Conservation (phyloP, 2,113 vertebrate genomes). For the Gallinago paraguaiae region DNA sequence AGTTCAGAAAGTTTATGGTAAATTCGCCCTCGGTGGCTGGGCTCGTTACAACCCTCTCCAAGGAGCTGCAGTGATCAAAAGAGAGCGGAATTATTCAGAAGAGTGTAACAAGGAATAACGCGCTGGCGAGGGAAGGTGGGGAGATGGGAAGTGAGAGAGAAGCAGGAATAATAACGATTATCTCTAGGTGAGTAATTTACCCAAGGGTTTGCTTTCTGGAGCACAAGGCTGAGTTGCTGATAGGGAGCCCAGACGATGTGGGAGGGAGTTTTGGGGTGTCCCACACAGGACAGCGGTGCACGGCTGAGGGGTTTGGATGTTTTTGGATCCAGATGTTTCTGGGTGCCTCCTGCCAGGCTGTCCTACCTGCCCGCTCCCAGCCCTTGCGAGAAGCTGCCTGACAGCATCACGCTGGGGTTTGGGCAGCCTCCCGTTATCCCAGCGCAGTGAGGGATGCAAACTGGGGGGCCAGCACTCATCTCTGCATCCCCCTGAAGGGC, state of each 20-base stretch:
- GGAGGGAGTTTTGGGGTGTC: not conserved
- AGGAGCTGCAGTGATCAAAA: not conserved
- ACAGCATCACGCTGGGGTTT: fast-evolving
- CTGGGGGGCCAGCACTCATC: fast-evolving
- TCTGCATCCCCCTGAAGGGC: not conserved
- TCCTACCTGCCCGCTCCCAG: not conserved
- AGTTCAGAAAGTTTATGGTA: not conserved
- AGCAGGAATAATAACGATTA: not conserved
- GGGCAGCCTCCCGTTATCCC: not conserved
- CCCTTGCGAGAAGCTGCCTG: not conserved
- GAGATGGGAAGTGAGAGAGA: not conserved
- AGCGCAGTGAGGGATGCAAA: fast-evolving
- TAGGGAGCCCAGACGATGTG: not conserved
- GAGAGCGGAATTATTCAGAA: not conserved
- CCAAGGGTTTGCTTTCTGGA: not conserved
- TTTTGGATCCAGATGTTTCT: not conserved
- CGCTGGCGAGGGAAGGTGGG: fast-evolving
- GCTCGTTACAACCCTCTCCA: not conserved
- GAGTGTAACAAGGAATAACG: not conserved
- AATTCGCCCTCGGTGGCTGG: not conserved
- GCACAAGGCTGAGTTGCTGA: not conserved
- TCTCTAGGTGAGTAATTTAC: not conserved
- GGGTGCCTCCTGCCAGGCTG: not conserved
- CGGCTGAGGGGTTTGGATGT: not conserved
- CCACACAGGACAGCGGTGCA: not conserved